Conservation (phyloP, 2,888 invertebrate genomes). For the Pristionchus mayeri region DNA sequence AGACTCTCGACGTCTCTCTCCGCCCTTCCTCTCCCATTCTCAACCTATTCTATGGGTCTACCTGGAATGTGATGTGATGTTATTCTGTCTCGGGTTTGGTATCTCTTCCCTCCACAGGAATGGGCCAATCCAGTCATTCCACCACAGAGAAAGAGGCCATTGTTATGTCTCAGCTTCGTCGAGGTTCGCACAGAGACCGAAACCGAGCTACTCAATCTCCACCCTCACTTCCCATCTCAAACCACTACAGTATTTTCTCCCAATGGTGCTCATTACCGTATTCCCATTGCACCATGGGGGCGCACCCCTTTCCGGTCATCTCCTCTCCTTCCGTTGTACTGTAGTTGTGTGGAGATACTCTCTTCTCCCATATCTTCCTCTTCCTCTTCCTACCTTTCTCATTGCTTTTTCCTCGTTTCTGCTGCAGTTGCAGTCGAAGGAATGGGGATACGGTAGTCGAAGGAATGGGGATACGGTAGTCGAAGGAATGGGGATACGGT, state of each 20-base stretch:
- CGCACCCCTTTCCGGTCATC: neutral
- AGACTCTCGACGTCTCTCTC: neutral
- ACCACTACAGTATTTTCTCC: too few species aligned
- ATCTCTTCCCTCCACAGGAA: neutral
- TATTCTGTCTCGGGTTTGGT: conserved; percentile 4
- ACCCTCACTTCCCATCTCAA: neutral
- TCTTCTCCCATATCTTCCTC: neutral
- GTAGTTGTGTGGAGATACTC: conserved; percentile 27
- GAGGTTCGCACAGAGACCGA: neutral
- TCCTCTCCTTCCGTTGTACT: conserved; percentile 12
- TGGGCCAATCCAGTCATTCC: neutral
- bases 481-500: neutral
- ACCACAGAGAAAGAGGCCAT: neutral
- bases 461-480: neutral
- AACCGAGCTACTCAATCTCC: neutral
- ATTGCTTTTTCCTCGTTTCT: conserved; percentile 21
- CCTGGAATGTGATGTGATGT: conserved; percentile 31
- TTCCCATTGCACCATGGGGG: neutral
- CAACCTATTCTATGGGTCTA: neutral
- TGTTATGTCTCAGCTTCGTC: conserved; percentile 21
- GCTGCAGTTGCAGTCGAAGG: neutral
- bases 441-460: too few species aligned
- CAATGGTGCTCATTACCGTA: neutral
- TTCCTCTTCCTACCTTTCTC: neutral
- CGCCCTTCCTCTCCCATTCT: neutral